Evolutionary conservation across 1,140 invertebrate species (phyloP), one percentile per base, ranked within the genome.

Genomic region (Diachasmimorpha longicaudata): DNA sequence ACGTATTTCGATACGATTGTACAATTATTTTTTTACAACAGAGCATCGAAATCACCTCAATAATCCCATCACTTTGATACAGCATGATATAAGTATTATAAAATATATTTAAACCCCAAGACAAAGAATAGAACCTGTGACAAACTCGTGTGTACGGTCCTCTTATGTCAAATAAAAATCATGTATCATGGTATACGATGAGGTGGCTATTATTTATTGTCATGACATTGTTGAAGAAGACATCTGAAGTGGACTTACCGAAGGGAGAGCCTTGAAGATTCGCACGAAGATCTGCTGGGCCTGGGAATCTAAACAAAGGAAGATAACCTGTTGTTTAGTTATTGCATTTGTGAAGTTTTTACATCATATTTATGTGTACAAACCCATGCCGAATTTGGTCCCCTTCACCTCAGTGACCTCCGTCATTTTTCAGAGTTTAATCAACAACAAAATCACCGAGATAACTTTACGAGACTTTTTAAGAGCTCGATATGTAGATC

Each of bases 281-380:
- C 89, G 88, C 25, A 92, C 86, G 79, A 93, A 93, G 76, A 88
- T 86, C 80, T 91, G 89, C 79, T 92, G 91, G 69, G 90, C 87
- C 14, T 89, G 78, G 68, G 88, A 84, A 90, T 92, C 92, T 92
- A 85, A 69, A 66, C 39, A 42, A 70, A 90, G 90, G 75, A 84
- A 80, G 80, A 80, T 82, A 80, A 76, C 11, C 19, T 58, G 1
- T n/a, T 58, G 48, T 16, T 48, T 4, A 36, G 19, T 14, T 5
- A 4, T 55, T 48, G 5, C 8, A 10, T 9, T 55, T 72, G 0
- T 36, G 19, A 1, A 37, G 2, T 21, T 16, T 39, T n/a, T 14
- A 52, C 16, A 58, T 66, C 39, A 25, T n/a, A 55, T 70, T 19
- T 44, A 55, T 37, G 14, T 63, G 31, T 58, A 79, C 76, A 71